These are phyloP conservation scores for Cartodere bifasciata DNA, from an alignment of 2,888 invertebrate species.

Conservation along the genomic window DNA sequence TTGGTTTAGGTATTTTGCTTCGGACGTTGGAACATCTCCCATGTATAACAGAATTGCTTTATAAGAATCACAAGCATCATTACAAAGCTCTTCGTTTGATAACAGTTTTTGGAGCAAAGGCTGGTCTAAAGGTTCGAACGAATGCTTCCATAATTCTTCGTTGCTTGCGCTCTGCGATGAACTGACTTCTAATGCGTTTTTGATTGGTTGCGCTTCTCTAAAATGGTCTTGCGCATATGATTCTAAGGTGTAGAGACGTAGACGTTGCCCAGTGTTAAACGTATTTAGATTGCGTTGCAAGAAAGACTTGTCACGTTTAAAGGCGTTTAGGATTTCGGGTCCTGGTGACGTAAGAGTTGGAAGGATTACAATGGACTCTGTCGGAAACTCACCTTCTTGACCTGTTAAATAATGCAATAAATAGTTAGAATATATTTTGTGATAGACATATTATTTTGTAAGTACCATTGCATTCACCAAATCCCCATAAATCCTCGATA, in stretches of 20 bases:
- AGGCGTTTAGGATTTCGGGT: slow-evolving; percentile 48
- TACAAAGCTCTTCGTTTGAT: slow-evolving; percentile 55
- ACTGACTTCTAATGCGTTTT: slow-evolving; percentile 50
- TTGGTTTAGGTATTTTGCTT: slow-evolving; percentile 63
- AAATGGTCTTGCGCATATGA: slow-evolving; percentile 77
- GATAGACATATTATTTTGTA: too few species aligned
- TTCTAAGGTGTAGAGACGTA: slow-evolving; percentile 70
- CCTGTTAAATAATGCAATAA: too few species aligned
- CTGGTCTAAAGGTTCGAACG: slow-evolving; percentile 67
- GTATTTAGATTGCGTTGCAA: slow-evolving; percentile 25
- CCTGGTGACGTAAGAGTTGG: slow-evolving; percentile 71
- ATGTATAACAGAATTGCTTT: slow-evolving; percentile 71
- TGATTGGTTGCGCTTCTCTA: slow-evolving; percentile 36
- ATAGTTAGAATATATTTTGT: too few species aligned
- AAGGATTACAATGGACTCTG: slow-evolving; percentile 74
- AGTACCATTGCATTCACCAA: slow-evolving; percentile 55
- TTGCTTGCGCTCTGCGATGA: slow-evolving; percentile 50
- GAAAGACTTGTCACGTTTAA: slow-evolving; percentile 43
- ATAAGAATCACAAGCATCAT: slow-evolving; percentile 62
- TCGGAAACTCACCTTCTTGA: slow-evolving; percentile 72
- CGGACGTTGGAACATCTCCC: slow-evolving; percentile 82
- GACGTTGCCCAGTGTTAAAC: slow-evolving; percentile 46
- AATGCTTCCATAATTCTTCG: slow-evolving; percentile 73
- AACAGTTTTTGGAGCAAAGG: slow-evolving; percentile 68
- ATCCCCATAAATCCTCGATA: slow-evolving; percentile 58